Evolutionary conservation across 1,140 invertebrate genomes (phyloP).

Genomic region (Leucophenga varia): DNA sequence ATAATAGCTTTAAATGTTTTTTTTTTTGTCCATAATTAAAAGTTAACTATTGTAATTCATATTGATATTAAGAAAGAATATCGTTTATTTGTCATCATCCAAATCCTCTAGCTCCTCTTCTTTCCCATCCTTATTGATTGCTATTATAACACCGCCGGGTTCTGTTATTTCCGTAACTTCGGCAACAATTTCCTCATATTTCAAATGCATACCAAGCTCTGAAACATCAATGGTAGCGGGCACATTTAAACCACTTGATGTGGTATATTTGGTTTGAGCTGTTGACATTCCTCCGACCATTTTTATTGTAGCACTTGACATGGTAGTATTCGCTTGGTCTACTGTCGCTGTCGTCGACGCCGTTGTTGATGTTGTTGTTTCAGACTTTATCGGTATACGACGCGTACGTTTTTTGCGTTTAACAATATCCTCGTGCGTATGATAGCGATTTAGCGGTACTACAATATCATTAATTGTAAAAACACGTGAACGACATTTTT

Average conservation of each 20-base stretch:
- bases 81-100: no score
- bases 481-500: conserved; percentile 52
- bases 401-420: conserved; percentile 48
- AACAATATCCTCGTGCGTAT: conserved; percentile 56
- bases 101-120: no score
- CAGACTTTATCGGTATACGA: conserved; percentile 23
- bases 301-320: no score
- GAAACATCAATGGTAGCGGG: conserved; percentile 42
- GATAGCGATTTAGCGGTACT: conserved; percentile 47
- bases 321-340: not conserved
- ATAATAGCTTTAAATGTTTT: no score
- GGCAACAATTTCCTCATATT: conserved; percentile 52
- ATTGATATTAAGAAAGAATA: no score
- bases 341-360: conserved; percentile 10
- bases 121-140: no score
- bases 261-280: no score
- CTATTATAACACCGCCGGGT: no score
- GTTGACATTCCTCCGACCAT: no score
- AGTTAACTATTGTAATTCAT: no score
- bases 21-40: no score
- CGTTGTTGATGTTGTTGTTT: conserved; percentile 19
- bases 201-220: conserved; percentile 49
- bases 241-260: no score
- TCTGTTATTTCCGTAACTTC: conserved; percentile 39
- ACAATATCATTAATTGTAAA: conserved; percentile 52